Conservation (phyloP, 2,113 vertebrate genomes). For the Scopus umbretta region DNA sequence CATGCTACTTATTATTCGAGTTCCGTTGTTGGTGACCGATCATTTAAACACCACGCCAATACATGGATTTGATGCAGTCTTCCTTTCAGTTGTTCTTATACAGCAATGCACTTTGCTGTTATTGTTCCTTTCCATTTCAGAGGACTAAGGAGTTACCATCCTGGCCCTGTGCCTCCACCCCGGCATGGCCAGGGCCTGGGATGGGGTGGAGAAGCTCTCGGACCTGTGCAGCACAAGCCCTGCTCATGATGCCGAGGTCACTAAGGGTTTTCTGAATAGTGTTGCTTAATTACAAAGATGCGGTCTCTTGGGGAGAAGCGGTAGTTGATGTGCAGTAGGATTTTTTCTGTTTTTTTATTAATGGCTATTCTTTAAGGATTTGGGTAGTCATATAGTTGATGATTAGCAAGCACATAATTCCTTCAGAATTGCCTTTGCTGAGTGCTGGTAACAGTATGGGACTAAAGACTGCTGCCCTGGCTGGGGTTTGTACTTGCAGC, state of each 20-base stretch:
- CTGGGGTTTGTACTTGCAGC: neutral
- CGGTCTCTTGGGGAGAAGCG: neutral
- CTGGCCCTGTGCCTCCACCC: neutral
- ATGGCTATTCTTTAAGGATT: neutral
- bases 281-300: neutral
- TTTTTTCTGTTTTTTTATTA: neutral
- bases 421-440: neutral
- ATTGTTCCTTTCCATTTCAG: neutral
- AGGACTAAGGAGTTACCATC: neutral
- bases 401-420: neutral
- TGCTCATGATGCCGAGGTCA: neutral
- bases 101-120: neutral
- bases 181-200: neutral
- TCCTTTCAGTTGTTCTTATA: neutral
- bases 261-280: neutral
- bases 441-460: neutral
- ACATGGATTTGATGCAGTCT: neutral
- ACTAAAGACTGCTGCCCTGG: neutral
- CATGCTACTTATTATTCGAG: rapidly evolving
- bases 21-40: neutral
- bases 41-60: neutral
- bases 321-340: neutral
- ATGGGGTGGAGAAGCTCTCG: neutral
- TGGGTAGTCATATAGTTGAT: neutral
- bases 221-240: neutral